Evolutionary conservation across 2,888 invertebrate species (phyloP), one percentile per base, ranked within the genome.

Genomic region (Epirrita christyi): DNA sequence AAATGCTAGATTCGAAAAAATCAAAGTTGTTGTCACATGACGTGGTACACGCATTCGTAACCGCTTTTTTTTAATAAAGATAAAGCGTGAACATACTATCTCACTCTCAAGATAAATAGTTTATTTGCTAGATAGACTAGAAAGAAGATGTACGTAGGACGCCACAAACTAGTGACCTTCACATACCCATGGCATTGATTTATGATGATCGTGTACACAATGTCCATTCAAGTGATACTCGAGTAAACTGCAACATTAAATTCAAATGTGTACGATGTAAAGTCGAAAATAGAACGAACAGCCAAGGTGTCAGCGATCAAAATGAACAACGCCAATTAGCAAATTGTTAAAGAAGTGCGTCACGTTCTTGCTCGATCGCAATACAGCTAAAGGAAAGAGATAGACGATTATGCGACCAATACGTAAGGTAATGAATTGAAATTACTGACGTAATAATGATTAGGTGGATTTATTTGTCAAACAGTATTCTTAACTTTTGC

Each of bases 111-210:
- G 32, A 32, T 32, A 32, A 32, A 32, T 32, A 1, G 32, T 9
- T 32, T 32, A 5, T 32, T 5, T 32, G 7, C n/a, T 36, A n/a
- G 3, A 36, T n/a, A 9, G 10, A 9, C 32, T 32, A 63, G 64
- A 64, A 67, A 68, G 53, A 74, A 73, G 72, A 78, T 81, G 80
- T 72, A 72, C 75, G 73, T 76, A 70, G 60, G 73, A 67, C 69
- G 70, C 71, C 75, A 78, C 75, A 72, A 80, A 78, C 79, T 67
- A 65, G 58, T 77, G 85, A 85, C 88, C 88, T 88, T 88, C 83
- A 64, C 76, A 79, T 82, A 85, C 73, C 81, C 85, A 82, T 86
- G 87, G 85, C 88, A 88, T 86, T 88, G 87, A 88, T 88, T 83
- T 85, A 84, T 85, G 78, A 83, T 85, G 78, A 82, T 84, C 83